Percentiles rank a stretch among this genome's conserved stretches.
These are phyloP conservation scores for Idaea dimidiata DNA, from an alignment of 2,888 invertebrate species.

Conservation along the genomic window DNA sequence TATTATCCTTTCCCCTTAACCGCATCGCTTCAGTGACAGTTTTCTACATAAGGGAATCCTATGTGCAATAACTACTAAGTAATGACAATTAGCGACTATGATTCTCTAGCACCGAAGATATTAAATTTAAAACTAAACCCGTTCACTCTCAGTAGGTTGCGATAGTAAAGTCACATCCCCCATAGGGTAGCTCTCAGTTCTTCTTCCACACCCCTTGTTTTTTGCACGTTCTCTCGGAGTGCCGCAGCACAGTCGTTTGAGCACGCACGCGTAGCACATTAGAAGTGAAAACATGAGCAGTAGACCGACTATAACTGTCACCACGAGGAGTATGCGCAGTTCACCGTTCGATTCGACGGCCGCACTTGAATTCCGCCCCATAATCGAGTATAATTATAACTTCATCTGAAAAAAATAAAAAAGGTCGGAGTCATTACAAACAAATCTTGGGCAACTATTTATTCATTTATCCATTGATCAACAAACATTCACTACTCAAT, in stretches of 20 bases:
- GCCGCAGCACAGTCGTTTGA: slow-evolving; percentile 83
- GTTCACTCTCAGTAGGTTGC: slow-evolving; percentile 82
- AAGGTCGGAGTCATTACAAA: background rate
- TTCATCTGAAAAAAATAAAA: slow-evolving; percentile 49
- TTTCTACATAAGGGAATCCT: too few relatives aligned
- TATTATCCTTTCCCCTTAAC: too few relatives aligned
- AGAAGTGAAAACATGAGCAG: slow-evolving; percentile 83
- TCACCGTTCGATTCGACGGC: slow-evolving; percentile 75
- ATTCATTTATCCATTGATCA: background rate
- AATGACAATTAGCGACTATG: too few relatives aligned
- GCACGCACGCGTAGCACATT: slow-evolving; percentile 84
- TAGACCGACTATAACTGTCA: slow-evolving; percentile 81
- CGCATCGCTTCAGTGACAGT: too few relatives aligned
- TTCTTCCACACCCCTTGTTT: slow-evolving; percentile 54
- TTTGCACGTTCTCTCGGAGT: slow-evolving; percentile 72
- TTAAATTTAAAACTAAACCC: slow-evolving; percentile 47
- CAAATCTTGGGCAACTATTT: too few relatives aligned
- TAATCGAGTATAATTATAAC: slow-evolving; percentile 34
- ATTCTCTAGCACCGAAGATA: too few relatives aligned
- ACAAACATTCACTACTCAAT: slow-evolving; percentile 5
- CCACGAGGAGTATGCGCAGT: slow-evolving; percentile 79
- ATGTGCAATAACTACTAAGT: too few relatives aligned
- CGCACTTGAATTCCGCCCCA: slow-evolving; percentile 61
- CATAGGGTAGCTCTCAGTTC: slow-evolving; percentile 80
- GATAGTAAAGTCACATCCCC: slow-evolving; percentile 82